Base-by-base conservation (phyloP, 1,140 invertebrate species). In the Whitmania pigra region DNA sequence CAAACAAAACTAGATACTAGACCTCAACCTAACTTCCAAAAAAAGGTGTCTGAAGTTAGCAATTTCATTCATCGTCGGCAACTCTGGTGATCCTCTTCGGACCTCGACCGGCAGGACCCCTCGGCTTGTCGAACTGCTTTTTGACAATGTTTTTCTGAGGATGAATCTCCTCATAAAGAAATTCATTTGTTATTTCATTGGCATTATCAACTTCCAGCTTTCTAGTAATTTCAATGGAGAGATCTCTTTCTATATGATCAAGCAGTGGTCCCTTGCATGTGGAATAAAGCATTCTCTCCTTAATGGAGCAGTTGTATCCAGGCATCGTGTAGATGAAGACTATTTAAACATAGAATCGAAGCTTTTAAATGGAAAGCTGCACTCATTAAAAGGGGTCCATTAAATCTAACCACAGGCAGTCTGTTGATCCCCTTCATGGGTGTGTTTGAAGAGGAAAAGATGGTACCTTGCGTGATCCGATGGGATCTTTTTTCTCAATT, bases 251-350 rank as follows among this genome's bases (percentile, higher is more conserved):
- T 29, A 81, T 88, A 40, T 87, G 86, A 74, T 91, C 88, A 29
- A 93, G 83, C 66, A 97, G 86, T 25, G 91, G 89, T 75, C 87
- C 89, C 84, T 96, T 97, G 80, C 93, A 96, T 76, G 93, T 95
- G 0, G 94, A 97, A 83, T 97, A 98, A 77, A 97, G 85, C 94
- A 98, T 98, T 77, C 94, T 86, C 82, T 97, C 93, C 82, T 94
- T 95, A 74, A 97, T 92, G 73, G 91, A 88, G 78, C 92, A 94
- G 67, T 85, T 89, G 80, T 94, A 95, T 13, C 92, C 93, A 27
- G 94, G 94, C 91, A 97, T 96, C 17, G 92, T 94, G 83, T 97
- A 97, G 77, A 97, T 92, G 81, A 98, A 97, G 67, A 98, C 91
- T 93, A 85, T 78, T n/a, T 87, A 87, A 76, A 73, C 80, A 13